Conservation (phyloP, 2,797 vertebrate genomes). For the Scomberomorus guttatus region DNA sequence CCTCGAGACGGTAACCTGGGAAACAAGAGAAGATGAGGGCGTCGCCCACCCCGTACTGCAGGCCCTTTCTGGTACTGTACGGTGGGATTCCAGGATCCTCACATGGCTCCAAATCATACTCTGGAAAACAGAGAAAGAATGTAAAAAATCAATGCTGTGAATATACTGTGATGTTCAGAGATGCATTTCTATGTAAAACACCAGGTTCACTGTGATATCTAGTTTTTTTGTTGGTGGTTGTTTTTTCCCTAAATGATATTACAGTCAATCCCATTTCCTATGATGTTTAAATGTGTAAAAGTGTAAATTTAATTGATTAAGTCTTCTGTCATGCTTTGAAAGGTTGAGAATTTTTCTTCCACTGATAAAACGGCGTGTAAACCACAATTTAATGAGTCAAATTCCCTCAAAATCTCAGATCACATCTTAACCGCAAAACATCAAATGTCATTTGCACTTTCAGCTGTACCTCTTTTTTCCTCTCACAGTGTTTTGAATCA, state of each 20-base stretch:
- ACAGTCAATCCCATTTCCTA: no score
- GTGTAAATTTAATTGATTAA: background rate
- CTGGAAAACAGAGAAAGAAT: conserved; percentile 73
- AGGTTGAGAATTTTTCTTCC: background rate
- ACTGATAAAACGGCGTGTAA: background rate
- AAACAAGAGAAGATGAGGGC: conserved; percentile 96
- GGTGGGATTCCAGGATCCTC: conserved; percentile 96
- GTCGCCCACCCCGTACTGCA: conserved; percentile 95
- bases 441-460: background rate
- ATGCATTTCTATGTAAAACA: background rate
- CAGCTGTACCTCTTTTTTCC: background rate
- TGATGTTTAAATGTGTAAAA: background rate
- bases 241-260: no score
- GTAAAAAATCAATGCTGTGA: background rate
- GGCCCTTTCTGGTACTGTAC: conserved; percentile 95
- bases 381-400: background rate
- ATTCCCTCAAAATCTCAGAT: background rate
- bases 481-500: background rate
- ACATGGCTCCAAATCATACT: conserved; percentile 97
- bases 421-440: background rate
- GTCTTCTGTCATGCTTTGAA: background rate
- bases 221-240: no score
- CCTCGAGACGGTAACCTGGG: conserved; percentile 98
- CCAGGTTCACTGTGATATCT: no score
- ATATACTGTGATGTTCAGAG: background rate